phyloP scores from a whole-genome alignment of 1,140 invertebrate species.

The Ips nitidus region DNA sequence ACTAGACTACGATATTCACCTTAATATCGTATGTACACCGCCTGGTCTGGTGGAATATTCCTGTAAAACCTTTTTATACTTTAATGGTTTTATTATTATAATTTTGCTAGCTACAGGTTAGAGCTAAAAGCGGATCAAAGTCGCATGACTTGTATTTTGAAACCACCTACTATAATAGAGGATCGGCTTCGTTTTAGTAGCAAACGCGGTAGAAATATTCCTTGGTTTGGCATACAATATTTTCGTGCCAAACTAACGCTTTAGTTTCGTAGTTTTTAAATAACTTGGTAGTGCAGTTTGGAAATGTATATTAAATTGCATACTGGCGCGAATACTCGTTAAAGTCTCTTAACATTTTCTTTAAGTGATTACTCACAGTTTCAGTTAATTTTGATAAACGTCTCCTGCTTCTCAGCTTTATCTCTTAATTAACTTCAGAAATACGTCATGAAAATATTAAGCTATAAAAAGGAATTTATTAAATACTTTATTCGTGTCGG shows the following conservation, averaged over 20 bases:
- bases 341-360: too few relatives aligned
- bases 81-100: constrained; percentile 37
- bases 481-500: neutral
- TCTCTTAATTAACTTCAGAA: too few relatives aligned
- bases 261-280: neutral
- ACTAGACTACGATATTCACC: too few relatives aligned
- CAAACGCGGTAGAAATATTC: constrained; percentile 27
- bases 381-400: too few relatives aligned
- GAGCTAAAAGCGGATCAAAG: constrained; percentile 8
- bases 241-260: constrained; percentile 20
- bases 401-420: too few relatives aligned
- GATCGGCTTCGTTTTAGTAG: constrained; percentile 5
- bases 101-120: constrained; percentile 25
- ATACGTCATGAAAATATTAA: too few relatives aligned
- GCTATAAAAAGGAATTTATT: too few relatives aligned
- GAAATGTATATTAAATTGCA: too few relatives aligned
- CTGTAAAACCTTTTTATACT: neutral
- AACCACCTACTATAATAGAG: constrained; percentile 7
- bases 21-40: too few relatives aligned
- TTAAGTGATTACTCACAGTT: too few relatives aligned
- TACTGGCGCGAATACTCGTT: too few relatives aligned
- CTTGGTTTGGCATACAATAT: constrained; percentile 15
- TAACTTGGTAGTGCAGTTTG: neutral
- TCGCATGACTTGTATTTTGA: constrained; percentile 36
- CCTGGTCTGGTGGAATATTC: neutral